phyloP scores from a whole-genome alignment of 1,140 invertebrate species.

The Drosophila gunungcola region DNA sequence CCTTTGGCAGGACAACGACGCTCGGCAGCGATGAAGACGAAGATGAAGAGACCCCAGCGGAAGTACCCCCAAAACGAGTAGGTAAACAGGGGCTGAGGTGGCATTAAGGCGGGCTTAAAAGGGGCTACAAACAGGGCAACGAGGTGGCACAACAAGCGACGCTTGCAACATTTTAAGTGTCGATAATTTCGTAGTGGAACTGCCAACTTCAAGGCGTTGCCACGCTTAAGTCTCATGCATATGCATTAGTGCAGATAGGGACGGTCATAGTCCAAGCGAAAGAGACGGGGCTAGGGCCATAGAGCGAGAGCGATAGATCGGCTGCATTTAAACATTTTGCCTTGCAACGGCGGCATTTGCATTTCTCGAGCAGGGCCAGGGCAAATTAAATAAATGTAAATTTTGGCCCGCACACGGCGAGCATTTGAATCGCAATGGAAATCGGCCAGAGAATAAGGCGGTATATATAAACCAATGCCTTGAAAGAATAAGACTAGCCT shows the following conservation, averaged over 20 bases:
- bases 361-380: slow-evolving; percentile 16
- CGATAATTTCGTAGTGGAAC: slow-evolving; percentile 64
- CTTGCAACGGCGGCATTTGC: slow-evolving; percentile 36
- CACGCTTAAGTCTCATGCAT: slow-evolving; percentile 63
- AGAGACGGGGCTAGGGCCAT: background rate
- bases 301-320: background rate
- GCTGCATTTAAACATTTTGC: slow-evolving; percentile 17
- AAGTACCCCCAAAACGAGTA: background rate
- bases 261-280: background rate
- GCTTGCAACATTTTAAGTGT: slow-evolving; percentile 81
- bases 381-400: slow-evolving; percentile 47
- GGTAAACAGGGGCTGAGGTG: background rate
- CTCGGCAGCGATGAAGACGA: slow-evolving; percentile 18
- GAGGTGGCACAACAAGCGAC: slow-evolving; percentile 42
- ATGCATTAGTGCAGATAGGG: slow-evolving; percentile 60
- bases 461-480: background rate
- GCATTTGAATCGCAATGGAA: slow-evolving; percentile 2
- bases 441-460: background rate
- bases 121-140: background rate
- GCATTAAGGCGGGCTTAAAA: background rate
- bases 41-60: background rate
- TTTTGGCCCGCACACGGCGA: slow-evolving; percentile 4
- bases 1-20: slow-evolving; percentile 45
- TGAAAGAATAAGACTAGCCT: background rate
- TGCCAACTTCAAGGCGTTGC: slow-evolving; percentile 19